Conservation (phyloP, 2,113 vertebrate genomes). For the Xerus inauris region DNA sequence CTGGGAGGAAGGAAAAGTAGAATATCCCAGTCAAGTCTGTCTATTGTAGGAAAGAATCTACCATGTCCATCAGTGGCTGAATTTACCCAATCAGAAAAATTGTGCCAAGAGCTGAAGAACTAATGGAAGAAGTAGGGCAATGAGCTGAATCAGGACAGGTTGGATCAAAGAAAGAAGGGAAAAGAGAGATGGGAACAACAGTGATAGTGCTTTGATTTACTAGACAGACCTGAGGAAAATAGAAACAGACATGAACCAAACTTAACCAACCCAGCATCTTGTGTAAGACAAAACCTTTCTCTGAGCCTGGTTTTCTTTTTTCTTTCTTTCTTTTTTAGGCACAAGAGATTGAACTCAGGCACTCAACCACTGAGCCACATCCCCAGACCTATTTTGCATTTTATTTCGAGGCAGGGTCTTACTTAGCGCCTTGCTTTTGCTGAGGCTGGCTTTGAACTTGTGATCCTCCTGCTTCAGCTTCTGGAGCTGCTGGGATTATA, state of each 20-base stretch:
- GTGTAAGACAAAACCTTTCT: neutral
- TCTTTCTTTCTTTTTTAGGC: too few relatives aligned
- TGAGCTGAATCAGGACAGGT: neutral
- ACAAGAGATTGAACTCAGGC: too few relatives aligned
- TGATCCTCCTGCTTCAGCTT: too few relatives aligned
- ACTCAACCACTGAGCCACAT: too few relatives aligned
- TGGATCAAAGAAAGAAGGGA: neutral
- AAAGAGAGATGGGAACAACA: neutral
- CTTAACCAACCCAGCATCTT: neutral
- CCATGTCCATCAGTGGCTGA: neutral
- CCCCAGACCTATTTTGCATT: too few relatives aligned
- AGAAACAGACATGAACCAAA: too few relatives aligned
- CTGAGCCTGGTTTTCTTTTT: neutral
- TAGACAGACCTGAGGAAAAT: neutral
- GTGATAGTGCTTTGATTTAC: neutral
- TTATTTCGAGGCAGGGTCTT: too few relatives aligned
- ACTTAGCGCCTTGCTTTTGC: too few relatives aligned
- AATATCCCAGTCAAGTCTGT: neutral
- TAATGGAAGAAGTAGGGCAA: neutral
- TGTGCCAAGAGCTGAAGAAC: neutral
- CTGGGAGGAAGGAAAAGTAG: neutral
- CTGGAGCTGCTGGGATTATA: too few relatives aligned
- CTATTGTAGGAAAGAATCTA: neutral
- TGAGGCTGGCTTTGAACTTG: too few relatives aligned
- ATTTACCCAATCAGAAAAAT: neutral